Conservation (phyloP, 2,888 invertebrate species). For the Argyresthia goedartella region DNA sequence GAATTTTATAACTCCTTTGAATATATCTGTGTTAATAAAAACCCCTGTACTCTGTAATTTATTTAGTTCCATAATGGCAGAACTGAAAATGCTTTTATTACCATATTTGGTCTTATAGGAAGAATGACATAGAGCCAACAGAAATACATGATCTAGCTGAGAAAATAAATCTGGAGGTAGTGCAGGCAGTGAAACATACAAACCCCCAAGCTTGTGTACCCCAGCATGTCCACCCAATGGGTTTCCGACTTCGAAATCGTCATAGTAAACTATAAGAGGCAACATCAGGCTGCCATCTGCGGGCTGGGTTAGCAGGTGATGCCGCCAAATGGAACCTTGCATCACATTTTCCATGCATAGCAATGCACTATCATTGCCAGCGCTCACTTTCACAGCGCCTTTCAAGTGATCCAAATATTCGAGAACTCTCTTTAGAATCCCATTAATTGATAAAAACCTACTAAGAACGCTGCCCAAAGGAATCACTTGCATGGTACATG, state of each 20-base stretch:
- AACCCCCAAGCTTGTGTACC: conserved; percentile 4
- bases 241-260: conserved; percentile 4
- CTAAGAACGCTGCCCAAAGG: too few relatives aligned
- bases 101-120: conserved; percentile 5
- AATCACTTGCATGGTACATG: too few relatives aligned
- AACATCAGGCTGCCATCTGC: too few relatives aligned
- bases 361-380: neutral
- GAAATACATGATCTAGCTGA: neutral
- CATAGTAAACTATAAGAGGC: neutral
- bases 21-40: neutral
- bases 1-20: conserved; percentile 4
- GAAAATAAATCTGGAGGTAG: neutral
- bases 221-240: conserved; percentile 5
- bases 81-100: conserved; percentile 3
- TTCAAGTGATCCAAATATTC: too few relatives aligned
- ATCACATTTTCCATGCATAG: conserved; percentile 6
- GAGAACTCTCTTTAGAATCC: too few relatives aligned
- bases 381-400: too few relatives aligned
- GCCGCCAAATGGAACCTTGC: conserved; percentile 7
- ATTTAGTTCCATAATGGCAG: conserved; percentile 6
- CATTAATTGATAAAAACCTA: too few relatives aligned
- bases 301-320: too few relatives aligned
- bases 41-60: neutral
- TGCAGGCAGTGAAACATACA: neutral
- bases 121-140: conserved; percentile 8